Evolutionary conservation across 2,113 vertebrate genomes (phyloP), one percentile per base, ranked within the genome.

Genomic region (Nycticryphes semicollaris): DNA sequence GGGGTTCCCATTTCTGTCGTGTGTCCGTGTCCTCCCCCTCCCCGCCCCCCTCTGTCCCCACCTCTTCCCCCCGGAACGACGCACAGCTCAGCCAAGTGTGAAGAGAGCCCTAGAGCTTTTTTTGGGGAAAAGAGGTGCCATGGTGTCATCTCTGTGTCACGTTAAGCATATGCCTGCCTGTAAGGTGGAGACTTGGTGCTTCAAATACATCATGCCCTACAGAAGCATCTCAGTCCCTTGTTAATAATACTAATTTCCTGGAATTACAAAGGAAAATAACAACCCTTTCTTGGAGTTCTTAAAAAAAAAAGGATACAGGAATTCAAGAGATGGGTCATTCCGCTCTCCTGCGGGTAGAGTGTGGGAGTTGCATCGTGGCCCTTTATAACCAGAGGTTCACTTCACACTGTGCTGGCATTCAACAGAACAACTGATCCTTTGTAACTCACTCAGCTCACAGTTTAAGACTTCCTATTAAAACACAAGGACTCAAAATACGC

Each of bases 71-170:
- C 10, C 8, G 47, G 47, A 47, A 10, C 28, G 28, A 10, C 19
- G 3, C 14, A 2, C 20, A 6, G 10, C 19, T 59, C 0, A 1
- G 19, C 3, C 17, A 24, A 21, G 14, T 2, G 2, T 30, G 15
- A 43, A 72, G 41, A 5, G 13, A 54, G 18, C 51, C 17, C n/a
- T 37, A 3, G 15, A 68, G 33, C 6, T 63, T 43, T 30, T 16
- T 3, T 4, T 22, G 10, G 4, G 4, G 2, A 3, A 64, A 64
- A 35, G 19, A 39, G 59, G 31, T 59, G 31, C n/a, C 1, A 0
- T 12, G 8, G 37, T 28, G 31, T 54, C 21, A 9, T n/a, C 50
- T 63, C 13, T 18, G 3, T 0, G 1, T 67, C 23, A 45, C 3
- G 1, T 8, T 13, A 14, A 31, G n/a, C 4, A 0, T 25, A 7